These are phyloP conservation scores for Loxodonta africana DNA, from an alignment of 2,113 vertebrate species.

Conservation along the genomic window DNA sequence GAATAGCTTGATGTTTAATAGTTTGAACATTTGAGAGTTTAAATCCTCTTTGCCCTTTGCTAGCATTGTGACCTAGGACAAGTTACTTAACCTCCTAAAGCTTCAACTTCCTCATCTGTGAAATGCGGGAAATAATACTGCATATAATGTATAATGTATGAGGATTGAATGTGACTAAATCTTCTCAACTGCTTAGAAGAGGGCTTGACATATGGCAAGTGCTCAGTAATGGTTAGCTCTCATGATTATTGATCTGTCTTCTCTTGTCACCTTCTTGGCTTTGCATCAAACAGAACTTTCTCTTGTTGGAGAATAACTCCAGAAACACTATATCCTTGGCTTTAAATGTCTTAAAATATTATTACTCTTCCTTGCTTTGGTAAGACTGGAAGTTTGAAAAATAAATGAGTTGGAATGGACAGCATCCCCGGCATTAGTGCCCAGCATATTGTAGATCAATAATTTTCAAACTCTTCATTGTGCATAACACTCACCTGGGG, in stretches of 20 bases:
- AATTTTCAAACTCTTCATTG: slow-evolving; percentile 11
- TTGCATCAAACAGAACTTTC: background rate
- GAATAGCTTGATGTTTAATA: background rate
- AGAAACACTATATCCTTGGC: background rate
- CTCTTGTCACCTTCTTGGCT: background rate
- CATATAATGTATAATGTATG: background rate
- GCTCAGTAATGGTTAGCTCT: background rate
- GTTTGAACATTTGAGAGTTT: background rate
- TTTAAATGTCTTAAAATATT: slow-evolving; percentile 10
- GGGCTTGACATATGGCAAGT: background rate
- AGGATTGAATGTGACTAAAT: background rate
- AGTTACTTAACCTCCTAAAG: background rate
- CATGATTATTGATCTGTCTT: background rate
- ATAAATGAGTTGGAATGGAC: background rate
- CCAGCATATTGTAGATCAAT: background rate
- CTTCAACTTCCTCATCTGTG: background rate
- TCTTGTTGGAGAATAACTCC: background rate
- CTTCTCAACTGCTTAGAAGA: background rate
- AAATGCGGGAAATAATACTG: background rate
- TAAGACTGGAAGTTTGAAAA: background rate
- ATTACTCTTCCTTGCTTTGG: background rate
- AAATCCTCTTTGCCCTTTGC: background rate
- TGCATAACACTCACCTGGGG: background rate
- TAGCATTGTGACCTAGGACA: background rate
- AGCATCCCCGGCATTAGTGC: background rate